These are phyloP conservation scores for Cololabis saira DNA, from an alignment of 2,113 vertebrate genomes.

Conservation along the genomic window DNA sequence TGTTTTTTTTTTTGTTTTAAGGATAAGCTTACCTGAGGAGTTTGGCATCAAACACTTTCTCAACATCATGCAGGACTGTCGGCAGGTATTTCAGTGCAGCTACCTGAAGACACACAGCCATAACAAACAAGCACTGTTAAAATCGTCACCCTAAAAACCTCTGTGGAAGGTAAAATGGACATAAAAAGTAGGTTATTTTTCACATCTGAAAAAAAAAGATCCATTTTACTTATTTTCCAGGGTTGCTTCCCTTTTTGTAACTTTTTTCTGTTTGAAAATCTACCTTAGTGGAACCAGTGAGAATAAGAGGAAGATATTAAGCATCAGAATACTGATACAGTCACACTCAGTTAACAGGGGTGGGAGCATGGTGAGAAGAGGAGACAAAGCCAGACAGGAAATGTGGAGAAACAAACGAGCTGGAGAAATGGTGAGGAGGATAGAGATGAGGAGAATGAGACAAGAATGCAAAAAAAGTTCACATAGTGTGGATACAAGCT, in stretches of 20 bases:
- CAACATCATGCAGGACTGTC: conserved; percentile 94
- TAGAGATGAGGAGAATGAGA: conserved; percentile 1
- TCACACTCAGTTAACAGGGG: conserved; percentile 1
- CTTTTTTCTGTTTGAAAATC: conserved; percentile 17
- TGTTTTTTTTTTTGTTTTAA: conserved; percentile 14
- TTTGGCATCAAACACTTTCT: conserved; percentile 93
- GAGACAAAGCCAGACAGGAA: conserved; percentile 4
- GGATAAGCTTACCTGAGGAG: conserved; percentile 88
- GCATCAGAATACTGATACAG: conserved; percentile 24
- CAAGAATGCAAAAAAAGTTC: neutral
- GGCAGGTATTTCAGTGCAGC: conserved; percentile 97
- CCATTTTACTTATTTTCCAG: conserved; percentile 22
- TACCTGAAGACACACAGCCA: conserved; percentile 81
- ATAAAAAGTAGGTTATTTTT: conserved; percentile 23
- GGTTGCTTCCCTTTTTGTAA: conserved; percentile 8
- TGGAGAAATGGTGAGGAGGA: neutral
- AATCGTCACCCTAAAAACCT: conserved; percentile 29
- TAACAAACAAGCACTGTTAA: conserved; percentile 27
- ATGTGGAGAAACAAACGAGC: neutral
- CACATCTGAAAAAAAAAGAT: conserved; percentile 11
- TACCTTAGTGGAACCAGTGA: neutral
- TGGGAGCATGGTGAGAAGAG: conserved; percentile 4
- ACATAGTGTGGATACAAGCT: neutral
- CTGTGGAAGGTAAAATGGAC: conserved; percentile 44
- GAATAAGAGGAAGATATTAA: conserved; percentile 12